Evolutionary conservation across 2,113 vertebrate genomes (phyloP).

Genomic region (Eolophus roseicapilla): DNA sequence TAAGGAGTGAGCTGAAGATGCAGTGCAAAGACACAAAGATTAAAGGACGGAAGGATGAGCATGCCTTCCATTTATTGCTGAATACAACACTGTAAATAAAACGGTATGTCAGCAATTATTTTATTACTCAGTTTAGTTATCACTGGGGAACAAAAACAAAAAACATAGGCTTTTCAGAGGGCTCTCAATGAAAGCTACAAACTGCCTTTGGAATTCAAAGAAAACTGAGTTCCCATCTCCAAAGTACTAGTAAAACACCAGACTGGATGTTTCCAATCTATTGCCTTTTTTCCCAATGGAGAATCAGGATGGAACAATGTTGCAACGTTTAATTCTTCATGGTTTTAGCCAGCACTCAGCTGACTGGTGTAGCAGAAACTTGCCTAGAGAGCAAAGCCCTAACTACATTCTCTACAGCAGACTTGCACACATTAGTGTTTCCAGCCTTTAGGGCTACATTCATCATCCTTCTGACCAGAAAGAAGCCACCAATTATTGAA

Average conservation of each 20-base stretch:
- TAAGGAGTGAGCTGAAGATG: rapidly evolving
- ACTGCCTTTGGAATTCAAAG: not conserved
- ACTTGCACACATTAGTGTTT: constrained; percentile 3
- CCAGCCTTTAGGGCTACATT: constrained; percentile 39
- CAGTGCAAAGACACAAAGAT: not conserved
- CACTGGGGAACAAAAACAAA: not conserved
- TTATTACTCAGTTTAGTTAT: constrained; percentile 11
- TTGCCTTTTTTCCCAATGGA: not conserved
- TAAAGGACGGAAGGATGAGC: not conserved
- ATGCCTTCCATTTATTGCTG: not conserved
- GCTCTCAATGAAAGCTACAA: not conserved
- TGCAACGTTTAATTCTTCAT: constrained; percentile 4
- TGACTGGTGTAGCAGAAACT: not conserved
- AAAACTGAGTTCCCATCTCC: not conserved
- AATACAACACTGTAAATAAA: not conserved
- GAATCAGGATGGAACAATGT: not conserved
- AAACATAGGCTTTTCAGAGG: not conserved
- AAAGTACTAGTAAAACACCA: not conserved
- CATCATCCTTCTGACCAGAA: constrained; percentile 33
- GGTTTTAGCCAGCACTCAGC: not conserved
- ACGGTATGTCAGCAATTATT: not conserved
- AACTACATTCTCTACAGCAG: not conserved
- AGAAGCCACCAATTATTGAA: constrained; percentile 7
- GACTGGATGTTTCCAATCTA: not conserved
- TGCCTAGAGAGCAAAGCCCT: constrained; percentile 53